These are phyloP conservation scores for Alcedo quadribrachys DNA, from an alignment of 2,797 vertebrate genomes.

Conservation along the genomic window DNA sequence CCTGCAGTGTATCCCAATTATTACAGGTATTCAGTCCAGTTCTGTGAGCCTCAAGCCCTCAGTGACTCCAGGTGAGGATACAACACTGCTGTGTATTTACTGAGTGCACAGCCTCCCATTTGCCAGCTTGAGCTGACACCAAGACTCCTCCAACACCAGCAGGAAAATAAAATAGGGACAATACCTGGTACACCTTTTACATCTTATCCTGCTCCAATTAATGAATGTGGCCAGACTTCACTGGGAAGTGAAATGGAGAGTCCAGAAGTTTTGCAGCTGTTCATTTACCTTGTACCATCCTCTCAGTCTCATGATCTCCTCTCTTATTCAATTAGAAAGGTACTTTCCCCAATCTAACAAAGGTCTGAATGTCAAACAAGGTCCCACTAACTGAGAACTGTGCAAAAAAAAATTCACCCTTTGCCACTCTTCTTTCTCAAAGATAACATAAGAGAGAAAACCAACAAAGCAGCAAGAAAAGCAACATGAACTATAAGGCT, in stretches of 20 bases:
- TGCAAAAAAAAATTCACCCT: neutral
- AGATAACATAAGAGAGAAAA: neutral
- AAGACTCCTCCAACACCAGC: neutral
- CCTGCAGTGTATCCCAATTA: too few species aligned
- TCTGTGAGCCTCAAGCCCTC: neutral
- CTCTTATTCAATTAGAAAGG: neutral
- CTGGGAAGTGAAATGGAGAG: neutral
- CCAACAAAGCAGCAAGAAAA: neutral
- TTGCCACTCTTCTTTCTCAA: neutral
- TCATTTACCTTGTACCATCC: neutral
- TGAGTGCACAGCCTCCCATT: neutral
- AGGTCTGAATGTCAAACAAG: neutral
- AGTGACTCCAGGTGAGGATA: neutral
- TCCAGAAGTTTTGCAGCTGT: neutral
- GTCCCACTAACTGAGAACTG: too few species aligned
- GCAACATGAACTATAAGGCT: neutral
- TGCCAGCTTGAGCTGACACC: neutral
- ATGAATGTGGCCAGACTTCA: neutral
- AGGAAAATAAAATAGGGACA: neutral
- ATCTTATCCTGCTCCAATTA: neutral
- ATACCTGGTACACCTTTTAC: neutral
- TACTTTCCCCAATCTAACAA: neutral
- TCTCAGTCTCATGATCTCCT: neutral
- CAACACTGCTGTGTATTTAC: rapidly evolving
- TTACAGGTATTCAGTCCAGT: neutral